Evolutionary conservation across 1,140 invertebrate species (phyloP).

Genomic region (Sipha flava): DNA sequence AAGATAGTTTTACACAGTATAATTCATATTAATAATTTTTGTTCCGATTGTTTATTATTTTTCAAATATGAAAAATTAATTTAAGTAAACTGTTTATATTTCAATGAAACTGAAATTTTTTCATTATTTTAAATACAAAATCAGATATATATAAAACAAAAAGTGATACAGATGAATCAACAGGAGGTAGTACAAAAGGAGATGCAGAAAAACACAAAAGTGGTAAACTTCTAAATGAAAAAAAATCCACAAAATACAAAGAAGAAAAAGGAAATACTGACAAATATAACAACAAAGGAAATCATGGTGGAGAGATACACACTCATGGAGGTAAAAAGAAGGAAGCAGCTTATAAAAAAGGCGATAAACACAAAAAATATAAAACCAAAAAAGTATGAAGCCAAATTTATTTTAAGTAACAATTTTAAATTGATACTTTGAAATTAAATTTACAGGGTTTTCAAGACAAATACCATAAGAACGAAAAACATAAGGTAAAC

Average conservation of each 20-base stretch:
- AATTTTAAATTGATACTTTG: neutral
- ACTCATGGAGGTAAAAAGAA: neutral
- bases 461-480: constrained; percentile 8
- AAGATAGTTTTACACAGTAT: too few relatives aligned
- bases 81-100: too few relatives aligned
- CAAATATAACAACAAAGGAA: neutral
- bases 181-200: neutral
- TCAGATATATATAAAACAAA: neutral
- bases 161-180: neutral
- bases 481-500: constrained; percentile 18
- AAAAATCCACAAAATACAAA: neutral
- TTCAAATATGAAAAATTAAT: too few relatives aligned
- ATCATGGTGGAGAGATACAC: neutral
- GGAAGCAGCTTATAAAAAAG: neutral
- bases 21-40: too few relatives aligned
- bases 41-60: too few relatives aligned
- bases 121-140: neutral
- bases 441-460: neutral
- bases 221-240: neutral
- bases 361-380: neutral
- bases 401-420: neutral
- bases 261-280: neutral
- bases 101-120: neutral
- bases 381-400: constrained; percentile 6
- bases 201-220: neutral